phyloP scores from a whole-genome alignment of 2,797 vertebrate genomes.

The Decapterus maruadsi region DNA sequence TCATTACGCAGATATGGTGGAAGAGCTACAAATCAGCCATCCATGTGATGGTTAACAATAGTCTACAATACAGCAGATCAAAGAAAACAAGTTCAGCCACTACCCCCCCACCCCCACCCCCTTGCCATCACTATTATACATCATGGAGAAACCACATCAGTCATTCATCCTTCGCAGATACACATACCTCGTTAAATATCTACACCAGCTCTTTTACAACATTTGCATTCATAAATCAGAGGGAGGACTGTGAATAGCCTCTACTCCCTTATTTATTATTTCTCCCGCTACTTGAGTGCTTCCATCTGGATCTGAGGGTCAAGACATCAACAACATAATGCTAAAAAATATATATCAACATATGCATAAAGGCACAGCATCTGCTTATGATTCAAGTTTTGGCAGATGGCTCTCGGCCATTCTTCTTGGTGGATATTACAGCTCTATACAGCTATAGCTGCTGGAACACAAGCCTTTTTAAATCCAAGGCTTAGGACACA shows the following conservation, averaged over 20 bases:
- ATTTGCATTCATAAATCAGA: slow-evolving; percentile 75
- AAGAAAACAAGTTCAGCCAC: slow-evolving; percentile 47
- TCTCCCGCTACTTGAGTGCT: slow-evolving; percentile 39
- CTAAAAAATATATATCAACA: slow-evolving; percentile 36
- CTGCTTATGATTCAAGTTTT: slow-evolving; percentile 45
- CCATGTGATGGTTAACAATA: slow-evolving; percentile 54
- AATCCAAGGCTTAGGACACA: slow-evolving; percentile 29
- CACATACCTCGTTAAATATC: slow-evolving; percentile 55
- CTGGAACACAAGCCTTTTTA: slow-evolving; percentile 46
- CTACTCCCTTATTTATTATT: slow-evolving; percentile 53
- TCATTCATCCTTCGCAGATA: slow-evolving; percentile 57
- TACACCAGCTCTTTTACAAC: slow-evolving; percentile 32
- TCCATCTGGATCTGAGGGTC: slow-evolving; percentile 62
- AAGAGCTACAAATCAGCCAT: slow-evolving; percentile 51
- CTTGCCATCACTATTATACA: slow-evolving; percentile 49
- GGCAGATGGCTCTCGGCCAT: slow-evolving; percentile 48
- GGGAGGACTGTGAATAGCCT: slow-evolving; percentile 42
- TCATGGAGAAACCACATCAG: slow-evolving; percentile 53
- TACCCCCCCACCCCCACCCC: slow-evolving; percentile 24
- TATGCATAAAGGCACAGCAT: slow-evolving; percentile 49
- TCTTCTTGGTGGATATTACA: slow-evolving; percentile 35
- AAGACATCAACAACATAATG: slow-evolving; percentile 45
- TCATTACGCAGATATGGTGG: slow-evolving; percentile 72
- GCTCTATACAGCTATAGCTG: slow-evolving; percentile 36
- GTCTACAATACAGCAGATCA: slow-evolving; percentile 20